Evolutionary conservation across 2,888 invertebrate species (phyloP).

Genomic region (Stenchaetothrips biformis): DNA sequence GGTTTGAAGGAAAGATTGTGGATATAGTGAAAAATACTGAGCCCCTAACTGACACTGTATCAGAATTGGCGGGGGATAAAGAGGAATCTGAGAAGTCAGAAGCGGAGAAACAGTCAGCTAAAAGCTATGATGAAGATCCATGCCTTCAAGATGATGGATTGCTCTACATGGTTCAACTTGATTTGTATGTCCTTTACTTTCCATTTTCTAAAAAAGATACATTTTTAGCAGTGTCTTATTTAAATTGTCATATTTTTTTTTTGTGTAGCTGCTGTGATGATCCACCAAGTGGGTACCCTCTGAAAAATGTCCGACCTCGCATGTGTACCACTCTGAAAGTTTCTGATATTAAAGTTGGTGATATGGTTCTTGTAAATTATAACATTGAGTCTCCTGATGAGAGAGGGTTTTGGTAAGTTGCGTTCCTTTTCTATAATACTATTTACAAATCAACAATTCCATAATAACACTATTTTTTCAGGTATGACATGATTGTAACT

Average conservation of each 20-base stretch:
- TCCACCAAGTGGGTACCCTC: conserved; percentile 30
- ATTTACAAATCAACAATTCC: conserved; percentile 27
- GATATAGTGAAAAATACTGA: conserved; percentile 35
- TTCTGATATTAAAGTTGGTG: conserved; percentile 54
- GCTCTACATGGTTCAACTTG: conserved; percentile 49
- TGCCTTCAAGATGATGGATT: conserved; percentile 42
- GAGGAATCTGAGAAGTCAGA: conserved; percentile 39
- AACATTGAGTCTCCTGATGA: conserved; percentile 63
- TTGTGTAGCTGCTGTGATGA: conserved; percentile 37
- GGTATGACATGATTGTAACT: conserved; percentile 54
- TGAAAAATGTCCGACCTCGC: conserved; percentile 61
- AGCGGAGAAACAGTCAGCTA: conserved; percentile 38
- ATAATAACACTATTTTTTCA: conserved; percentile 38
- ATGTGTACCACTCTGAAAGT: conserved; percentile 54
- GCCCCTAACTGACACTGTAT: background rate
- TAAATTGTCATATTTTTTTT: conserved; percentile 31
- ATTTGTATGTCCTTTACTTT: conserved; percentile 41
- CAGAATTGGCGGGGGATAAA: conserved; percentile 35
- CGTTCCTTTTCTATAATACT: conserved; percentile 34
- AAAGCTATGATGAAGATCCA: conserved; percentile 32
- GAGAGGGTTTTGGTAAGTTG: conserved; percentile 62
- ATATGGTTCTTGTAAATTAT: conserved; percentile 67
- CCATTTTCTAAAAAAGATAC: background rate
- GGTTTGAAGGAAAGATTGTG: conserved; percentile 38
- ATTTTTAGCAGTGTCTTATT: conserved; percentile 27